Percentiles rank a stretch among this genome's conserved stretches.
These are phyloP conservation scores for Ophioninae sp. DNA, from an alignment of 2,888 invertebrate genomes.

Conservation along the genomic window DNA sequence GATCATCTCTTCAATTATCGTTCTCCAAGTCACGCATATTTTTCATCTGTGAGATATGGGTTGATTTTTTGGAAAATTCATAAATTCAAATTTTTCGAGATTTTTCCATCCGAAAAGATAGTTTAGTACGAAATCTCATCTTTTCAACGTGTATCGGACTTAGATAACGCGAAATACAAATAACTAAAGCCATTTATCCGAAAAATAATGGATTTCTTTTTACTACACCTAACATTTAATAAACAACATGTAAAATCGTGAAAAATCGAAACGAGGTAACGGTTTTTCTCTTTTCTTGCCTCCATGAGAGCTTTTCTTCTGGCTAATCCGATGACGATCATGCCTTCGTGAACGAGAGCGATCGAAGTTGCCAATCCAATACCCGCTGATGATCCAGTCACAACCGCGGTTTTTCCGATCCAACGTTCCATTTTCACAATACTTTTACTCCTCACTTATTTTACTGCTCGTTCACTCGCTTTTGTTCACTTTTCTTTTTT, in stretches of 20 bases:
- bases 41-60: background rate
- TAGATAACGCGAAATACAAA: too few relatives aligned
- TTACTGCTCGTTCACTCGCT: too few relatives aligned
- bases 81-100: too few relatives aligned
- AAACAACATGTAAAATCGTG: background rate
- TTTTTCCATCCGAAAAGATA: too few relatives aligned
- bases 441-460: too few relatives aligned
- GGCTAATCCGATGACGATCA: slow-evolving; percentile 83
- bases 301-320: slow-evolving; percentile 76
- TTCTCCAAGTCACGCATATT: background rate
- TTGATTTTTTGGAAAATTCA: too few relatives aligned
- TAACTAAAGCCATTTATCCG: too few relatives aligned
- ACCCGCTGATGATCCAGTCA: slow-evolving; percentile 86
- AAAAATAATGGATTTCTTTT: background rate
- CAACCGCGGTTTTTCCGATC: slow-evolving; percentile 84
- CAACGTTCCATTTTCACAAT: slow-evolving; percentile 82
- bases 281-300: slow-evolving; percentile 74
- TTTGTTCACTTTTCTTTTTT: too few relatives aligned
- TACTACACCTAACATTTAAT: too few relatives aligned
- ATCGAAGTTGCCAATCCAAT: slow-evolving; percentile 83
- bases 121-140: too few relatives aligned
- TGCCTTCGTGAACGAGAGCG: slow-evolving; percentile 81
- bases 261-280: background rate
- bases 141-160: too few relatives aligned
- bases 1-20: background rate